Percentiles rank a stretch among this genome's conserved stretches.
These are phyloP conservation scores for Bubo scandiacus DNA, from an alignment of 2,113 vertebrate genomes.

Conservation along the genomic window DNA sequence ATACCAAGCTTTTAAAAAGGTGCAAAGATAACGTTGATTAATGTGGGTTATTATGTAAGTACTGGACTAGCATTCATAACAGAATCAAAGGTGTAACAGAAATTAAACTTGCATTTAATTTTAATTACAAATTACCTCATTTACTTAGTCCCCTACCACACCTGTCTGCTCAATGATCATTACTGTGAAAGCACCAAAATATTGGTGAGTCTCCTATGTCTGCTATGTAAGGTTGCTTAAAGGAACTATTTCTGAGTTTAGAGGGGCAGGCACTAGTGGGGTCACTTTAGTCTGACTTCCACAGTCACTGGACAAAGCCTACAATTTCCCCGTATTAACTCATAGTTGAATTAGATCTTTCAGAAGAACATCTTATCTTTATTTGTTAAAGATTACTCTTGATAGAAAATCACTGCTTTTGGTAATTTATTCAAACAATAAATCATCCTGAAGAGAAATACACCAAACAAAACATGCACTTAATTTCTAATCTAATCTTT, in stretches of 20 bases:
- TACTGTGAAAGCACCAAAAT: not conserved
- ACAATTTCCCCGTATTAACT: not conserved
- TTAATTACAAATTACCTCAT: constrained; percentile 30
- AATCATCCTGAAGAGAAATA: not conserved
- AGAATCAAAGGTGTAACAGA: constrained; percentile 44
- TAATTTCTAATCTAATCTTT: not conserved
- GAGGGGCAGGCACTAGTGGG: not conserved
- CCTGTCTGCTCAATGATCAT: not conserved
- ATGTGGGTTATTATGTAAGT: constrained; percentile 44
- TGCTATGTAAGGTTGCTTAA: not conserved
- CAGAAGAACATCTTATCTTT: not conserved
- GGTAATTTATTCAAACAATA: not conserved
- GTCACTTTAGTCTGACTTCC: not conserved
- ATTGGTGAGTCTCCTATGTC: not conserved
- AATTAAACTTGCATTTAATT: constrained; percentile 60
- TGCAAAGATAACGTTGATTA: constrained; percentile 45
- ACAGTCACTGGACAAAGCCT: not conserved
- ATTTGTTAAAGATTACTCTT: not conserved
- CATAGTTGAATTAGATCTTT: not conserved
- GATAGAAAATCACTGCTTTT: not conserved
- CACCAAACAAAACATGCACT: not conserved
- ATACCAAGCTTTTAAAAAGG: not conserved
- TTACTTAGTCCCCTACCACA: not conserved
- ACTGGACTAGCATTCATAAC: constrained; percentile 29
- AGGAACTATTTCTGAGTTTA: not conserved